Evolutionary conservation across 2,888 invertebrate genomes (phyloP).

Genomic region (Nymphalis polychloros): DNA sequence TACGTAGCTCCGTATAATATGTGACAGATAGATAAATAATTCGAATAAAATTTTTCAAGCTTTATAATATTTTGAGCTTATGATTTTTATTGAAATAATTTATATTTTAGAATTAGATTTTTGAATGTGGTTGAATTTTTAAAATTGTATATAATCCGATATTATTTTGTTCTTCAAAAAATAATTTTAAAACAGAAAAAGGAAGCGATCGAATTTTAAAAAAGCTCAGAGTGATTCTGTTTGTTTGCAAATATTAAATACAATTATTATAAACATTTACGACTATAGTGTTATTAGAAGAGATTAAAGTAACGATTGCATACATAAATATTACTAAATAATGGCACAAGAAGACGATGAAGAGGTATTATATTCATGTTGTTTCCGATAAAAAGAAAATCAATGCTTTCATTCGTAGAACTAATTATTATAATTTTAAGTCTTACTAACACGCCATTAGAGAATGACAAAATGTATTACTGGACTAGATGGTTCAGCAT

Average conservation of each 20-base stretch:
- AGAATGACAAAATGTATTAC: too few species aligned
- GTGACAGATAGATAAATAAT: slow-evolving; percentile 17
- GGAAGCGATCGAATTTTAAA: background rate
- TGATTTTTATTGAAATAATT: too few species aligned
- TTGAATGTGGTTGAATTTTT: too few species aligned
- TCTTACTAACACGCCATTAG: too few species aligned
- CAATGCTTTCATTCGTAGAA: too few species aligned
- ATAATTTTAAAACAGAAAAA: background rate
- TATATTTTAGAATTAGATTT: background rate
- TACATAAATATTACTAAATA: background rate
- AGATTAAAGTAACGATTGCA: background rate
- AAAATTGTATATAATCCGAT: background rate
- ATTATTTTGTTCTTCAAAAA: background rate
- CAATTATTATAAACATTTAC: too few species aligned
- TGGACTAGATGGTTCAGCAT: too few species aligned
- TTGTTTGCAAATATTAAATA: background rate
- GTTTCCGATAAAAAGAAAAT: background rate
- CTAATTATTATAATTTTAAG: too few species aligned
- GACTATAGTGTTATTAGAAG: background rate
- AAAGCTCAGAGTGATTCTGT: background rate
- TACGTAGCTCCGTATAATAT: background rate
- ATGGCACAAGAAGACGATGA: slow-evolving; percentile 58
- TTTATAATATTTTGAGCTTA: background rate
- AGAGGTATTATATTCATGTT: slow-evolving; percentile 45
- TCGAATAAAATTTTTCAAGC: background rate